A percentile compares a stretch with the other conserved stretches of the same genome.
Conservation (phyloP, 2,113 vertebrate genomes). For the Scomber colias region DNA sequence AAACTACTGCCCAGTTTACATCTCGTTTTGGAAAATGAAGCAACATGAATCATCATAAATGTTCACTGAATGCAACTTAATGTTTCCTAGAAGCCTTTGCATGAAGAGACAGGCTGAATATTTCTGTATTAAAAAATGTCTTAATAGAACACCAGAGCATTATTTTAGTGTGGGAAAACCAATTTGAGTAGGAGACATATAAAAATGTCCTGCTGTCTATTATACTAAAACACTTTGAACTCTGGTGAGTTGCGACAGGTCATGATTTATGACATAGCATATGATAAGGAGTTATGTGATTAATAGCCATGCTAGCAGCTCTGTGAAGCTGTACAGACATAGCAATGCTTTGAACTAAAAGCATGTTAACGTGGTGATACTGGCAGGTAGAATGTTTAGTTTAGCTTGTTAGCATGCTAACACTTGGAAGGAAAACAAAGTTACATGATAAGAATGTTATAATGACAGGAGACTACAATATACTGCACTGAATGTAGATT, state of each 20-base stretch:
- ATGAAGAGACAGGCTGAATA: neutral
- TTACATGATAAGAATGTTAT: too few species aligned
- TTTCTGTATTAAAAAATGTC: neutral
- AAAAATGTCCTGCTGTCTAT: neutral
- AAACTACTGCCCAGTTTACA: neutral
- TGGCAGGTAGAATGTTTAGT: neutral
- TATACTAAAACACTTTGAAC: neutral
- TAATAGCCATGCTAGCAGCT: too few species aligned
- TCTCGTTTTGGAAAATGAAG: conserved; percentile 10
- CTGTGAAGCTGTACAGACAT: too few species aligned
- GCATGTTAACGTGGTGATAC: neutral
- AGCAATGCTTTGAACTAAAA: too few species aligned
- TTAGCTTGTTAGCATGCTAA: too few species aligned
- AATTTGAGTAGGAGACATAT: neutral
- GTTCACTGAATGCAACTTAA: neutral
- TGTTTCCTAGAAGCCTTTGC: neutral
- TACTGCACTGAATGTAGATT: too few species aligned
- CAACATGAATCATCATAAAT: conserved; percentile 20
- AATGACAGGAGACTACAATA: too few species aligned
- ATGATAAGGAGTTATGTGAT: too few species aligned
- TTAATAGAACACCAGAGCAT: neutral
- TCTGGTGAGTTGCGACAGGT: neutral
- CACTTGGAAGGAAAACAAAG: too few species aligned
- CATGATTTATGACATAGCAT: too few species aligned
- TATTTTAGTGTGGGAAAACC: neutral